Base-by-base conservation (phyloP, 35 echinoderm and acorn worm genomes). In the Apostichopus californicus region DNA sequence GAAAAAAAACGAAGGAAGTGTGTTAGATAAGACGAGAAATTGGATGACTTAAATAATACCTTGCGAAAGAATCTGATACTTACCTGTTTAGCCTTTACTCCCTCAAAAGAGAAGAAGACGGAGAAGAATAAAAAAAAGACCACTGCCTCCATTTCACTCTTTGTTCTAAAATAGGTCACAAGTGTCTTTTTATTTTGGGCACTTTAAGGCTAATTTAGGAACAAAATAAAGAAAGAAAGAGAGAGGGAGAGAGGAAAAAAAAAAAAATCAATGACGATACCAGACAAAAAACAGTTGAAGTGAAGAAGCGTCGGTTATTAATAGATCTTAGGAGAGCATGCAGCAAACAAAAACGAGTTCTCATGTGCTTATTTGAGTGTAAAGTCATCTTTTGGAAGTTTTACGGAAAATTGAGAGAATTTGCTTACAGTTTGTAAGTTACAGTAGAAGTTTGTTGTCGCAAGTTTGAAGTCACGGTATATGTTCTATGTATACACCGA, bases 161-260 rank as follows among this genome's bases (percentile, higher is more conserved):
- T 68, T 68, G 64, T 68, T 68, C 64, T 68, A 68, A 68, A 68
- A 18, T 68, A 68, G 64, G 64, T 68, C 64, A 68, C 64, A 68
- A 68, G 64, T 68, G 64, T 68, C 64, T 68, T 68, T 68, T 68
- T 66, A 14, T 68, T 68, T 68, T 11, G 64, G 11, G 11, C 11
- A 11, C 18, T 68, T 8, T 18, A 68, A 68, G 64, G 11, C 18
- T 14, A 68, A 14, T 68, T 66, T 68, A 68, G 64, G 64, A 68
- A 68, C 34, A 46, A 46, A 34, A 34, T 1, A 34, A 46, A 46
- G 34, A 46, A 46, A 46, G 2, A 46, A 46, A 46, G 2, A 46
- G 34, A 46, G 34, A 68, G 64, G 17, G 64, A 68, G 64, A 0
- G 64, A 68, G 18, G 64, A 68, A 68, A 14, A 68, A 68, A 68